These are phyloP conservation scores for Puntigrus tetrazona DNA, from an alignment of 2,113 vertebrate species.

Conservation along the genomic window DNA sequence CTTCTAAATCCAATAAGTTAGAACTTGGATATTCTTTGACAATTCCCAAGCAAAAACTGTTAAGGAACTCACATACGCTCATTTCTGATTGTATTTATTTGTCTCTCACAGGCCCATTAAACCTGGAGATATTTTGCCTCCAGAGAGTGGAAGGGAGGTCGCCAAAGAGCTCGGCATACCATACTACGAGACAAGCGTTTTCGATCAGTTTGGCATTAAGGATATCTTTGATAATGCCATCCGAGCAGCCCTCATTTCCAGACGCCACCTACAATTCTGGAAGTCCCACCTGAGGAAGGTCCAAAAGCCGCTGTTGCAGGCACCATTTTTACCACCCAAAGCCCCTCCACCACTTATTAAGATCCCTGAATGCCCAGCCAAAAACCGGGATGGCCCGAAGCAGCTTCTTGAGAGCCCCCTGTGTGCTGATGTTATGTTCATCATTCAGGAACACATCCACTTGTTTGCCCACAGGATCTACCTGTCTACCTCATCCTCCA, in stretches of 20 bases:
- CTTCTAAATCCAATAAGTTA: no score
- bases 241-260: constrained; percentile 86
- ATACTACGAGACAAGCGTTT: constrained; percentile 90
- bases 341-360: constrained; percentile 86
- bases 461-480: constrained; percentile 92
- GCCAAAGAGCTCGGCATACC: constrained; percentile 89
- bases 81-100: constrained; percentile 39
- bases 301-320: constrained; percentile 88
- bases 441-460: constrained; percentile 81
- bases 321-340: constrained; percentile 91
- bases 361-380: constrained; percentile 78
- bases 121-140: constrained; percentile 86
- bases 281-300: constrained; percentile 90
- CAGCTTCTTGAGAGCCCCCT: constrained; percentile 85
- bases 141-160: constrained; percentile 87
- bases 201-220: constrained; percentile 91
- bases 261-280: constrained; percentile 90
- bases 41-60: not conserved
- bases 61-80: constrained; percentile 58
- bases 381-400: constrained; percentile 74
- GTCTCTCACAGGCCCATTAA: constrained; percentile 80
- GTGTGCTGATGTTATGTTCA: constrained; percentile 86
- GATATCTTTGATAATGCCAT: constrained; percentile 93
- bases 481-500: constrained; percentile 91
- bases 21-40: not conserved